Base-by-base conservation (phyloP, 2,797 vertebrate species). In the Sarcoramphus papa region DNA sequence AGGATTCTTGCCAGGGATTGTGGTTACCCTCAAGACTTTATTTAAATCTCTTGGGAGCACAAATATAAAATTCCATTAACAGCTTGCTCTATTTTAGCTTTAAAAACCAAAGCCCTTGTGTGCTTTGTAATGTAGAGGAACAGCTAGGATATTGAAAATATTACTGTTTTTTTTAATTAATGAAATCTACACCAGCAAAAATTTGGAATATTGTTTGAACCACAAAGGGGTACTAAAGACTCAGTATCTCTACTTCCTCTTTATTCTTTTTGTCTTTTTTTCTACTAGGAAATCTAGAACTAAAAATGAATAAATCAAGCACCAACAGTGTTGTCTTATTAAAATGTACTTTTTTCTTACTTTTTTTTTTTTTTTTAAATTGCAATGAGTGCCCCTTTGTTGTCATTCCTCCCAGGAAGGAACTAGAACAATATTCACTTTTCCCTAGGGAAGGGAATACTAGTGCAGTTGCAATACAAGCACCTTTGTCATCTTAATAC, bases 11-110 rank as follows among this genome's bases (percentile, higher is more conserved):
- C 78, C 91, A 92, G 54, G 54, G 69, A 79, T 4, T 94, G 93
- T 56, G 92, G 96, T 89, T 97, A 88, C 69, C 85, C 96, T 95
- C 86, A 96, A 72, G 78, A 81, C 33, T 93, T 94, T 73, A 90
- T 78, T 81, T 81, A 85, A 90, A 72, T 69, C 70, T 76, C 43
- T 4, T 67, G 76, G 62, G 82, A 93, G 30, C 14, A 95, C 68
- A 90, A 90, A 88, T 93, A 95, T 51, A 91, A 93, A 85, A 91
- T 64, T 85, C 81, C 72, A 88, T 84, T 88, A 89, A 85, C 53
- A 83, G 85, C 6, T 45, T 88, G 63, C 40, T 90, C 35, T 72
- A 77, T 88, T 97, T 96, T 86, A 86, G 47, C 40, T 68, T 81
- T 81, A 60, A 81, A 92, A 91, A 88, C 41, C 54, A 92, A 91